A percentile compares a stretch with the other conserved stretches of the same genome.
These are phyloP conservation scores for Eublepharis macularius DNA, from an alignment of 2,113 vertebrate species.

Conservation along the genomic window DNA sequence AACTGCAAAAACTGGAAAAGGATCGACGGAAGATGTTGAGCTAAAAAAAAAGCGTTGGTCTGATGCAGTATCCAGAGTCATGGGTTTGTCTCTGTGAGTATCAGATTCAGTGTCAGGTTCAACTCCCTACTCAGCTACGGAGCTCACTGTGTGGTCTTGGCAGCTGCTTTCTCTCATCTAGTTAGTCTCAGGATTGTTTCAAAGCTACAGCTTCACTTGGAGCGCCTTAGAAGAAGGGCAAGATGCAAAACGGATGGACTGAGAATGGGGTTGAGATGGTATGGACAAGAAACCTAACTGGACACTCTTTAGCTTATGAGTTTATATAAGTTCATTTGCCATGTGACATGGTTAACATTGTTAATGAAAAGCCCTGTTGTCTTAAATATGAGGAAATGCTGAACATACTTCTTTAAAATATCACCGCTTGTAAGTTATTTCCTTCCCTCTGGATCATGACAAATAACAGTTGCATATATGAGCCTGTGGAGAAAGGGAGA, in stretches of 20 bases:
- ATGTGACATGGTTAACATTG: not conserved
- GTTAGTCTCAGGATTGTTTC: not conserved
- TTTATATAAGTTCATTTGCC: constrained; percentile 8
- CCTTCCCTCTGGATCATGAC: not conserved
- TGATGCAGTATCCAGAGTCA: not conserved
- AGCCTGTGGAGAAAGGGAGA: not conserved
- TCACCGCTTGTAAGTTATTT: not conserved
- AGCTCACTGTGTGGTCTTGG: not conserved
- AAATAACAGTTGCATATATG: not conserved
- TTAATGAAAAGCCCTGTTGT: not conserved
- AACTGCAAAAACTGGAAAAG: not conserved
- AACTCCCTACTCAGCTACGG: not conserved
- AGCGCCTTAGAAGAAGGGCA: not conserved
- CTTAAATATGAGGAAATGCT: not conserved
- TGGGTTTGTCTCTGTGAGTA: not conserved
- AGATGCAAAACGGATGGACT: rapidly evolving
- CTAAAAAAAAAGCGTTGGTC: not conserved
- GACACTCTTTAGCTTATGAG: not conserved
- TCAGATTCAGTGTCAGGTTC: not conserved
- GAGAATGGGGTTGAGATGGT: not conserved
- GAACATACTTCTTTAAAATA: not conserved
- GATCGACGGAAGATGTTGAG: not conserved
- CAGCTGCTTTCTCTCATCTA: not conserved
- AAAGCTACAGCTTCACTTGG: not conserved
- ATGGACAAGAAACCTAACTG: not conserved